Base-by-base conservation (phyloP, 2,113 vertebrate species). In the Ceyx melanurus region DNA sequence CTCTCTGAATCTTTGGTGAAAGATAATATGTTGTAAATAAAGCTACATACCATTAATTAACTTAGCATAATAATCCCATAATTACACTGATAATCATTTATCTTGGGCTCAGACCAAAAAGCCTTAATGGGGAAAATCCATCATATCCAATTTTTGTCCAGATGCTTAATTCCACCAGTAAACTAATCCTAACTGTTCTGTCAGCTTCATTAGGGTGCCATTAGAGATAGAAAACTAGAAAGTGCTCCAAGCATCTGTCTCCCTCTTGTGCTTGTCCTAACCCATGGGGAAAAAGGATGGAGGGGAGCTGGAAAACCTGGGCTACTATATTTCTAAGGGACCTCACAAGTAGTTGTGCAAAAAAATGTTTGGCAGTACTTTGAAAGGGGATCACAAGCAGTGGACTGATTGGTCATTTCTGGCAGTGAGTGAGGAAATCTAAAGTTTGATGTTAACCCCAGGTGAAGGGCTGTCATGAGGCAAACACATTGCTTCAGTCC, bases 81-180 rank as follows among this genome's bases (percentile, higher is more conserved):
- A 96, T 97, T 96, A 94, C 82, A 93, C 68, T 68, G 71, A 90
- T 93, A 96, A 88, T 86, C 88, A 92, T 96, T 97, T 97, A 94
- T 95, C 80, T 96, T 97, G 93, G 94, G 82, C 67, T 96, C 75
- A 88, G 80, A 93, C 92, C 93, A 92, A 96, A 87, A 61, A 62
- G 22, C 82, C 91, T 91, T 97, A 96, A 94, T 94, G 92, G 94
- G 73, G 73, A 92, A 97, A 94, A 98, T 96, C 92, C 51, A 43
- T 95, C 94, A 91, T 96, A 95, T 96, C 86, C 93, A 94, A 93
- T 96, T 93, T 97, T 94, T 95, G 92, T 89, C 92, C 96, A 97
- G 92, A 97, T 97, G 94, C 94, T 86, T 94, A 93, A 94, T 95
- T 96, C 93, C 73, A 72, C 82, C 54, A 35, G 53, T 91, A 91